phyloP scores from a whole-genome alignment of 2,888 invertebrate genomes.

The Camptogramma bilineatum region DNA sequence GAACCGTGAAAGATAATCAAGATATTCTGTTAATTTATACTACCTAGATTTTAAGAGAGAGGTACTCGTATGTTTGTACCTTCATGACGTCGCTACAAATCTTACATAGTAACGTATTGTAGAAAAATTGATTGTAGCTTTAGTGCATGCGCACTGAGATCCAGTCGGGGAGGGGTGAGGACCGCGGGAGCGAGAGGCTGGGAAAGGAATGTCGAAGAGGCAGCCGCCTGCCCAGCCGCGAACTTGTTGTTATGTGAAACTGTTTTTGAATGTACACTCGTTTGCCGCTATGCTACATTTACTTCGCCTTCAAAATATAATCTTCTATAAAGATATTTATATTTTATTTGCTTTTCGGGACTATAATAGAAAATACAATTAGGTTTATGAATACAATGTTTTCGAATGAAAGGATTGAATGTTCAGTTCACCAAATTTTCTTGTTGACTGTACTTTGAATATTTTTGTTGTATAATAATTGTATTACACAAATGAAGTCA shows the following conservation, averaged over 20 bases:
- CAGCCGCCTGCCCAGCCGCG: constrained; percentile 68
- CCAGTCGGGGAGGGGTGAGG: constrained; percentile 54
- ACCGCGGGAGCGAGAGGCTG: constrained; percentile 63
- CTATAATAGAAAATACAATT: not conserved
- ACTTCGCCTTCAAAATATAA: too few species aligned
- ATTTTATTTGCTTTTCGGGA: not conserved
- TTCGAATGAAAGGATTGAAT: not conserved
- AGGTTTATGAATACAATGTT: not conserved
- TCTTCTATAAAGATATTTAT: not conserved
- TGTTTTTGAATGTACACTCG: constrained; percentile 68
- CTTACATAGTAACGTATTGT: constrained; percentile 22
- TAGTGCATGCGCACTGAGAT: constrained; percentile 80
- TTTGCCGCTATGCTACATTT: constrained; percentile 49
- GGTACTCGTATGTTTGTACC: not conserved
- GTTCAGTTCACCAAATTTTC: not conserved
- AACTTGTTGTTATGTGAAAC: constrained; percentile 82
- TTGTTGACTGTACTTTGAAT: constrained; percentile 9
- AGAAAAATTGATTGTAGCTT: constrained; percentile 69
- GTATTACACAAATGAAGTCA: not conserved
- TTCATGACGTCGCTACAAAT: constrained; percentile 31
- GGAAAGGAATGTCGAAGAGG: constrained; percentile 83
- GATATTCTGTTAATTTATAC: not conserved
- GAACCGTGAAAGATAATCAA: too few species aligned
- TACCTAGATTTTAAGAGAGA: not conserved
- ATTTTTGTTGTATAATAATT: not conserved